Base-by-base conservation (phyloP, 2,888 invertebrate genomes). In the Terebella lapidaria region DNA sequence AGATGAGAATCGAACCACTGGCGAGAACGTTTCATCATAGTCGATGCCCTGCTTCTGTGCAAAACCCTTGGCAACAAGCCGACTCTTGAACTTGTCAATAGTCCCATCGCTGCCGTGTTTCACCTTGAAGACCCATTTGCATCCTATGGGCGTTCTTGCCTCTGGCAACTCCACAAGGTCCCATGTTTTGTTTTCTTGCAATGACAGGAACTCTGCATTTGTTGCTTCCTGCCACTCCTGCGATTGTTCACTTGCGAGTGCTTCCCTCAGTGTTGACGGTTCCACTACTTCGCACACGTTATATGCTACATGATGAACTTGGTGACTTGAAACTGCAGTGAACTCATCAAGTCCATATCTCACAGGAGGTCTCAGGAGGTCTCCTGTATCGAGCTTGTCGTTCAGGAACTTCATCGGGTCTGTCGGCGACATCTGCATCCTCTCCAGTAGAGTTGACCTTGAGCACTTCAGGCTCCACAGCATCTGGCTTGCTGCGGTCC, bases 101-200 rank as follows among this genome's bases (percentile, higher is more conserved):
- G n/a, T n/a, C 1, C 69, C 67, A 47, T 63, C 59, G 5, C 57
- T 28, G 22, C 61, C 54, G 5, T 55, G 24, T 52, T 72, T 70
- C n/a, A 61, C 57, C 54, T 61, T 66, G 42, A 64, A 65, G 20
- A 71, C 66, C 70, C 70, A 70, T 42, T 68, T 67, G 46, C 66
- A 53, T 1, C 63, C 61, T n/a, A 70, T 58, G 10, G 61, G 20
- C 27, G 63, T 60, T 15, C 61, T 45, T n/a, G 60, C 60, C 27
- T 58, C 5, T 24, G 69, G 66, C 4, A 54, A 30, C 26, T 52
- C 27, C 4, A 62, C 64, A 15, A 71, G 47, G 20, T 57, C 59
- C 66, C 68, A 70, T 1, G 67, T 67, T 24, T 63, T 47, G 25
- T 65, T 70, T 58, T 61, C 35, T 5, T 53, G 35, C 20, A 71